phyloP scores from a whole-genome alignment of 2,888 invertebrate genomes.

The Neoitamus cyanurus region DNA sequence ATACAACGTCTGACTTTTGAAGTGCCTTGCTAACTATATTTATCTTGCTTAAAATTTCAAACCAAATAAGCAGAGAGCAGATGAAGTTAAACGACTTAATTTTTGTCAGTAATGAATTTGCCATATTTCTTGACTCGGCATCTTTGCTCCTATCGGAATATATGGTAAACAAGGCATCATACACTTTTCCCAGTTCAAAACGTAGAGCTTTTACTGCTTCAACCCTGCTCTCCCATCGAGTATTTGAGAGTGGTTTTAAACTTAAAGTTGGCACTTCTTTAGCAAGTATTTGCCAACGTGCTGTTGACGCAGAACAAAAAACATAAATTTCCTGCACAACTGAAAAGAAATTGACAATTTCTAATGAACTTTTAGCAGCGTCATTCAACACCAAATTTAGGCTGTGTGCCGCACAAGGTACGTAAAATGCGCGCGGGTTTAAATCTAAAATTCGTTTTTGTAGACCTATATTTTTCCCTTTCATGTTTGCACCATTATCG shows the following conservation, averaged over 20 bases:
- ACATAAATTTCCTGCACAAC: constrained; percentile 55
- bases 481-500: constrained; percentile 58
- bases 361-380: constrained; percentile 53
- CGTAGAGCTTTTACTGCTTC: not conserved
- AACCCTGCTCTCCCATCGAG: constrained; percentile 40
- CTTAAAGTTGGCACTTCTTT: constrained; percentile 33
- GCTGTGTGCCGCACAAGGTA: constrained; percentile 56
- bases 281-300: constrained; percentile 51
- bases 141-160: not conserved
- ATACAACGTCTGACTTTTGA: not conserved
- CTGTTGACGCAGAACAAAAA: constrained; percentile 56
- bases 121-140: not conserved
- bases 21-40: not conserved
- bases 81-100: not conserved
- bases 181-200: not conserved
- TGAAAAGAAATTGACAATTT: constrained; percentile 54
- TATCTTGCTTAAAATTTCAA: not conserved
- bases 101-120: not conserved
- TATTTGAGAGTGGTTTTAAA: constrained; percentile 45
- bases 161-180: not conserved
- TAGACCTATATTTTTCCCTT: constrained; percentile 55
- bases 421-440: constrained; percentile 56
- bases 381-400: constrained; percentile 58
- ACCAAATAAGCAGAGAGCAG: not conserved
- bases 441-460: constrained; percentile 55